These are phyloP conservation scores for Penaeus japonicus DNA, from an alignment of 1,140 invertebrate species.

Conservation along the genomic window DNA sequence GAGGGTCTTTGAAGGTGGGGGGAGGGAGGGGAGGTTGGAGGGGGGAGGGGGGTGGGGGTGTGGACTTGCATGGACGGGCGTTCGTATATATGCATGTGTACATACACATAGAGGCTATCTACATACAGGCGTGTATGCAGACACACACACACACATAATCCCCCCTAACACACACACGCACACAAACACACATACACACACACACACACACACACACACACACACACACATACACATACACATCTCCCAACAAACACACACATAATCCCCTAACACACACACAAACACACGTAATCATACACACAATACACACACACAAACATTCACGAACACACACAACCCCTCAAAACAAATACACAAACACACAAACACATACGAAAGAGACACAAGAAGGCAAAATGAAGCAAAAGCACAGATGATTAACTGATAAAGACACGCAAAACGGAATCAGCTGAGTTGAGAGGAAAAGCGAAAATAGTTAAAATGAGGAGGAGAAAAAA, in stretches of 20 bases:
- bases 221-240: conserved; percentile 17
- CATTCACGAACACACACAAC: neutral
- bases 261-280: neutral
- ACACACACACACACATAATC: conserved; percentile 16
- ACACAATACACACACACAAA: neutral
- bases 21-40: neutral
- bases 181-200: neutral
- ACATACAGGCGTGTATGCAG: neutral
- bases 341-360: neutral
- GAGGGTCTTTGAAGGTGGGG: neutral
- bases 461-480: neutral
- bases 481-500: neutral
- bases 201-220: conserved; percentile 20
- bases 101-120: neutral
- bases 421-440: no score
- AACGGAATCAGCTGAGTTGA: neutral
- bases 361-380: neutral
- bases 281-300: neutral
- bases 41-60: neutral
- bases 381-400: no score
- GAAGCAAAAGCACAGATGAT: no score
- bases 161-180: neutral
- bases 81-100: neutral
- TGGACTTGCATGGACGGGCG: neutral
- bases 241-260: neutral